Evolutionary conservation across 1,140 invertebrate species (phyloP), one percentile per base, ranked within the genome.

Genomic region (Antheraea mylitta): DNA sequence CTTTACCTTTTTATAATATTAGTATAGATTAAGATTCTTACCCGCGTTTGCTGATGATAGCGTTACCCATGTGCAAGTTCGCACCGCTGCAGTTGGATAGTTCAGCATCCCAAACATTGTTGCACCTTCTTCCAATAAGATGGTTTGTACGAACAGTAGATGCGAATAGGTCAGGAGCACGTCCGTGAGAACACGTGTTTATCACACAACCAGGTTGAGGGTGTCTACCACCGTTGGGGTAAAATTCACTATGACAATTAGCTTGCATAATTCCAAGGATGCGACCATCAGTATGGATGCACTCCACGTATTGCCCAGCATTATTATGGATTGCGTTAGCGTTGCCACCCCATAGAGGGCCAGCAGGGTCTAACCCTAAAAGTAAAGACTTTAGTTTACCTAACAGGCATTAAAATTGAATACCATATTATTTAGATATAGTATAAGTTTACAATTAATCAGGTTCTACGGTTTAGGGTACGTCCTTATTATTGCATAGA

Each of bases 241-340:
- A 94, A 75, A 94, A 94, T 71, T 94, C 93, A 10, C 87, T 85
- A 58, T 91, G 72, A 18, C 89, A 93, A 3, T 92, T 69, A 0
- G 88, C 67, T 0, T 81, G 70, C 2, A 68, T 60, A 9, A 93
- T 85, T 11, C 93, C 93, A 0, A 93, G 74, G 0, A 70, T 7
- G 42, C 89, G 82, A 42, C 87, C 92, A 68, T 94, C 93, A 0
- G 95, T 94, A 79, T 95, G 95, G 64, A 95, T 94, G 4, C 92
- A 83, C 74, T 95, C 93, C 0, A 95, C 94, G 68, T 94, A 89
- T n/a, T 61, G 68, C 0, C 93, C 95, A 76, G 96, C 95, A 36
- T 76, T 87, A 6, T 77, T 74, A 37, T 78, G 79, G 64, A 85
- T 73, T 3, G 72, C 67, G 8, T 83, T 73, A 3, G 68, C 48